Conservation (phyloP, 2,797 vertebrate species). For the Enteromius trimaculatus region DNA sequence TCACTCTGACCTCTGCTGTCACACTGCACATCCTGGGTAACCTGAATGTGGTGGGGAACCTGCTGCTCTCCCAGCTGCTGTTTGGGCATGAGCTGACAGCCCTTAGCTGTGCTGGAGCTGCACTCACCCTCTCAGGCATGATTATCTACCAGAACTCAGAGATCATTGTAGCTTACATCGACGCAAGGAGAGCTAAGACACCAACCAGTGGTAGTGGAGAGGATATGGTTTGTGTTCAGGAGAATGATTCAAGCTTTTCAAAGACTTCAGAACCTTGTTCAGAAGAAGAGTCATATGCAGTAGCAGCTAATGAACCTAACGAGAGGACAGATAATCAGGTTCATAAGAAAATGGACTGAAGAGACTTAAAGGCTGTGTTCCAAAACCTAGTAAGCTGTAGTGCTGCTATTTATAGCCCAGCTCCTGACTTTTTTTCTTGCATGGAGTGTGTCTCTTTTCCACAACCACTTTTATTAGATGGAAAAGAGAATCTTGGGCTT, state of each 20-base stretch:
- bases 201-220: neutral
- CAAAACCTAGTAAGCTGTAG: slow-evolving; percentile 28
- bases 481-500: neutral
- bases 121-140: slow-evolving; percentile 88
- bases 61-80: slow-evolving; percentile 88
- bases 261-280: slow-evolving; percentile 4
- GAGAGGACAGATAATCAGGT: slow-evolving; percentile 50
- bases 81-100: slow-evolving; percentile 86
- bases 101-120: slow-evolving; percentile 88
- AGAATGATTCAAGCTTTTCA: neutral
- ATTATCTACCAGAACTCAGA: slow-evolving; percentile 94
- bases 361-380: slow-evolving; percentile 2
- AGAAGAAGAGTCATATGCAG: slow-evolving; percentile 3
- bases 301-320: neutral
- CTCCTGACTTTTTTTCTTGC: neutral
- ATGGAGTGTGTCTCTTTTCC: neutral
- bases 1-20: slow-evolving; percentile 94
- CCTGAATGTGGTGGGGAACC: slow-evolving; percentile 91
- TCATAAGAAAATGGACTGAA: slow-evolving; percentile 71
- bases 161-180: slow-evolving; percentile 80
- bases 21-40: slow-evolving; percentile 96
- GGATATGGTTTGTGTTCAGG: neutral
- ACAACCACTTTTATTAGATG: neutral
- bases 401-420: neutral
- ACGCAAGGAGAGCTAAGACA: slow-evolving; percentile 59